Conservation (phyloP, 2,797 vertebrate species). For the Anguilla pacifica region DNA sequence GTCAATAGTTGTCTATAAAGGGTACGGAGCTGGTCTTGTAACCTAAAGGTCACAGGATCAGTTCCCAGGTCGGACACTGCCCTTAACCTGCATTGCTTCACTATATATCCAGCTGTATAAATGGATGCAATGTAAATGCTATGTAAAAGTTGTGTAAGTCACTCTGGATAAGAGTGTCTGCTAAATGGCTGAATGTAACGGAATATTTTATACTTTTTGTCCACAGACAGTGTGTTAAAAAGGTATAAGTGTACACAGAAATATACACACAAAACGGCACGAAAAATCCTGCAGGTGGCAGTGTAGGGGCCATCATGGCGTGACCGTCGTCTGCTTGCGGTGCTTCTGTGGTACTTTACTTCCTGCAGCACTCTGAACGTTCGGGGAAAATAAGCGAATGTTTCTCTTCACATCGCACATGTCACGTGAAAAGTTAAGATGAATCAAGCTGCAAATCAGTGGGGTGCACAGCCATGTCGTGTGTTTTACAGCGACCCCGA, state of each 20-base stretch:
- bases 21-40: too few relatives aligned
- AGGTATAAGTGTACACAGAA: background rate
- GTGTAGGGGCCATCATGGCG: background rate
- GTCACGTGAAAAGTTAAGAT: background rate
- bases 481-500: background rate
- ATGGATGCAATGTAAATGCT: too few relatives aligned
- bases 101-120: too few relatives aligned
- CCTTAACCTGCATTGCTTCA: too few relatives aligned
- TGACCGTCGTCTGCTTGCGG: background rate
- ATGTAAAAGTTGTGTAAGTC: too few relatives aligned
- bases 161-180: too few relatives aligned
- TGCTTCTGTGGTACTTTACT: background rate
- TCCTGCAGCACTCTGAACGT: background rate
- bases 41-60: too few relatives aligned
- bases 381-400: background rate
- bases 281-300: constrained; percentile 1
- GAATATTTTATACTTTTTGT: background rate
- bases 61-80: too few relatives aligned
- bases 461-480: background rate
- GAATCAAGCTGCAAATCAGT: background rate
- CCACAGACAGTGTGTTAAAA: background rate
- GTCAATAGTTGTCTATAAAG: too few relatives aligned
- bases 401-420: too few relatives aligned
- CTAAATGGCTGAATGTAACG: background rate
- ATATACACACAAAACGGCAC: background rate